These are phyloP conservation scores for Solenopsis fugax DNA, from an alignment of 1,140 invertebrate genomes.

Conservation along the genomic window DNA sequence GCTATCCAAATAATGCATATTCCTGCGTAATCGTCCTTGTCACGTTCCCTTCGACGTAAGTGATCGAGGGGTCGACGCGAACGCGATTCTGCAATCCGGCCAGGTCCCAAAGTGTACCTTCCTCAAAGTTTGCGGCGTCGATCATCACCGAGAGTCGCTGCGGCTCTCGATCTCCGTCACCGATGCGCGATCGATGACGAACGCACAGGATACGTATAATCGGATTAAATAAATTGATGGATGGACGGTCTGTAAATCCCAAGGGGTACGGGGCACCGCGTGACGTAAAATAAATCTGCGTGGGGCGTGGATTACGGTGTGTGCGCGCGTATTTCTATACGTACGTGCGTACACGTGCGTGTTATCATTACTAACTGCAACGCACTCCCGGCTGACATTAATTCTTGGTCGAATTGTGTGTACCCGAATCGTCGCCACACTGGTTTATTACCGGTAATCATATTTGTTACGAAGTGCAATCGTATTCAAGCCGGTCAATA, in stretches of 20 bases:
- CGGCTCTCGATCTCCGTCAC: conserved; percentile 64
- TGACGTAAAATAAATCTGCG: conserved; percentile 81
- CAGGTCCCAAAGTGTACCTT: conserved; percentile 20
- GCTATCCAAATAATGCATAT: neutral
- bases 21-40: conserved; percentile 21
- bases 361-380: neutral
- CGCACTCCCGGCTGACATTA: conserved; percentile 64
- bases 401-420: conserved; percentile 70
- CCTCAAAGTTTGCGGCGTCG: conserved; percentile 42
- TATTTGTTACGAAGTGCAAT: conserved; percentile 57
- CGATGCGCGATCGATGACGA: conserved; percentile 79
- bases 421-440: conserved; percentile 42
- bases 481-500: conserved; percentile 24
- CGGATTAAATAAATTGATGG: conserved; percentile 84
- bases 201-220: conserved; percentile 80
- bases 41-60: neutral
- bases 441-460: conserved; percentile 66
- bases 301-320: conserved; percentile 71
- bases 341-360: neutral
- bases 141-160: conserved; percentile 66
- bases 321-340: neutral
- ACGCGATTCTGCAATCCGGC: conserved; percentile 2
- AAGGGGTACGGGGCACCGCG: conserved; percentile 62
- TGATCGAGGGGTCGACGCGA: conserved; percentile 10
- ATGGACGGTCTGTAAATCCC: conserved; percentile 80